A percentile compares a stretch with the other conserved stretches of the same genome.
Evolutionary conservation across 23 tunicate genomes (phyloP).

Genomic region (Styela clava): DNA sequence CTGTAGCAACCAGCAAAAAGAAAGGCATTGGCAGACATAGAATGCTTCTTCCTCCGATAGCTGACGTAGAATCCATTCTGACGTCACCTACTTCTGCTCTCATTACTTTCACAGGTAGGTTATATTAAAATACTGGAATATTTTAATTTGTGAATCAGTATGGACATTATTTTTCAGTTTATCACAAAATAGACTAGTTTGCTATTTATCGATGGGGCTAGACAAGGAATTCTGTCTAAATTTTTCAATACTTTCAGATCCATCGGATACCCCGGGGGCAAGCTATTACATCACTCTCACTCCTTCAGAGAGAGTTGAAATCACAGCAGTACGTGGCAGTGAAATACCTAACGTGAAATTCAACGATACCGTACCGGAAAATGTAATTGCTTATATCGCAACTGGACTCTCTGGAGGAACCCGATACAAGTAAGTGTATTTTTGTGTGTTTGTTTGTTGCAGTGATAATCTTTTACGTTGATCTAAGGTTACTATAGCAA

Average conservation of each 20-base stretch:
- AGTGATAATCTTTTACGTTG: no score
- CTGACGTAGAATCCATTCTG: constrained; percentile 29
- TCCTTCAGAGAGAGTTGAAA: neutral
- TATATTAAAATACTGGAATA: neutral
- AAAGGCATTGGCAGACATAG: neutral
- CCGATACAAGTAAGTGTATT: constrained; percentile 42
- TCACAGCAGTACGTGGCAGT: neutral
- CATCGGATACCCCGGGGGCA: constrained; percentile 11
- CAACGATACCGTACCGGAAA: constrained; percentile 22
- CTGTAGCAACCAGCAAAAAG: neutral
- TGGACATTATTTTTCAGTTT: no score
- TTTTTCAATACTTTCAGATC: neutral
- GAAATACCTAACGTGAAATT: constrained; percentile 29
- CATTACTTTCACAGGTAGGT: constrained; percentile 54
- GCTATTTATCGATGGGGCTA: no score
- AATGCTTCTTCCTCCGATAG: constrained; percentile 27
- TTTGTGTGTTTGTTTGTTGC: no score
- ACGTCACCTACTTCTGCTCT: constrained; percentile 30
- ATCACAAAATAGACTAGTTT: no score
- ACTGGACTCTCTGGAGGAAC: constrained; percentile 44
- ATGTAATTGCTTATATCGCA: constrained; percentile 32
- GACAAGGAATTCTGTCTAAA: no score
- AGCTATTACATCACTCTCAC: constrained; percentile 2
- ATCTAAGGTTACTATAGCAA: no score
- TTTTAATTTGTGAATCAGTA: no score